Conservation (phyloP, 2,797 vertebrate species). For the Halcyon smyrnensis region DNA sequence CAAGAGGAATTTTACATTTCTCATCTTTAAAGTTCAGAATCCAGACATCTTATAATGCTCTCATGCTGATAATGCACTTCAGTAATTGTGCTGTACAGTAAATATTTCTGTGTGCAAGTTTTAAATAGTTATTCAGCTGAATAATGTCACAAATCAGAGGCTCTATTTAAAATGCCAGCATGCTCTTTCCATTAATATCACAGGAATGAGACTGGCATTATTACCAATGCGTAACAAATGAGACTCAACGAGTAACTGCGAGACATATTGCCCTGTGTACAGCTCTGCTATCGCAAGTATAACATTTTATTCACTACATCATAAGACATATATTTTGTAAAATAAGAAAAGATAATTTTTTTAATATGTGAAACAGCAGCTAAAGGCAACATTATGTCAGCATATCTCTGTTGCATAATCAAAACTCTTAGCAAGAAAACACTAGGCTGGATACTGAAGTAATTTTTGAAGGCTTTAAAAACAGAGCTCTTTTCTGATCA, state of each 20-base stretch:
- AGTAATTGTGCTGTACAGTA: slow-evolving; percentile 39
- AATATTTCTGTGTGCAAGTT: slow-evolving; percentile 59
- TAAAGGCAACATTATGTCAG: not conserved
- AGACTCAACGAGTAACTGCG: slow-evolving; percentile 7
- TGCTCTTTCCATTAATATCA: slow-evolving; percentile 69
- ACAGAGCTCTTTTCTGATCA: not conserved
- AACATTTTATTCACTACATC: not conserved
- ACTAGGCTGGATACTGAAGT: not conserved
- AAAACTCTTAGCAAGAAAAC: not conserved
- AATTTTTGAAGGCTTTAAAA: not conserved
- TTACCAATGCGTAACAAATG: slow-evolving; percentile 62
- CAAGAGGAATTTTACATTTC: slow-evolving; percentile 45
- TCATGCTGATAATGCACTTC: slow-evolving; percentile 44
- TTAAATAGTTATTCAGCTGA: slow-evolving; percentile 65
- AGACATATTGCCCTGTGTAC: not conserved
- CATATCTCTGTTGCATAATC: not conserved
- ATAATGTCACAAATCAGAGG: slow-evolving; percentile 61
- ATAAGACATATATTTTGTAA: not conserved
- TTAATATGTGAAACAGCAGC: slow-evolving; percentile 37
- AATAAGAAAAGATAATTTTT: not conserved
- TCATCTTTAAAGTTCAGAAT: slow-evolving; percentile 57
- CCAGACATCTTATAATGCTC: slow-evolving; percentile 13
- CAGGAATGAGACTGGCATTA: slow-evolving; percentile 65
- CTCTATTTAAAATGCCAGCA: slow-evolving; percentile 64
- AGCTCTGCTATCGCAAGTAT: not conserved